Percentiles rank a stretch among this genome's conserved stretches.
Evolutionary conservation across 1,140 invertebrate genomes (phyloP).

Genomic region (Drosophila carrolli): DNA sequence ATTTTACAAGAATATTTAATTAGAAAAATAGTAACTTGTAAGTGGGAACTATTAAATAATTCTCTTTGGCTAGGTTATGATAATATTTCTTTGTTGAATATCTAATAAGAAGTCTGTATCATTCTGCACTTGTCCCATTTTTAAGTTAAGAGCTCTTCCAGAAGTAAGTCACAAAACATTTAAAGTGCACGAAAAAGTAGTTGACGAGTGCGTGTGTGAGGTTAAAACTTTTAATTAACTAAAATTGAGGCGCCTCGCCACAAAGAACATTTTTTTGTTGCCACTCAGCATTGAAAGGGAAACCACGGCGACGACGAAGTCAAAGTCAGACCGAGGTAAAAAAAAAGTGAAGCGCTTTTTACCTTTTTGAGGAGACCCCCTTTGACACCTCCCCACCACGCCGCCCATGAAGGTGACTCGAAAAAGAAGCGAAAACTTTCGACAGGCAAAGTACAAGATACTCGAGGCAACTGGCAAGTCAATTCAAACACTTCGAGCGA

Average conservation of each 20-base stretch:
- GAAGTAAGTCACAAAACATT: background rate
- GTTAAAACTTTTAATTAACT: slow-evolving; percentile 69
- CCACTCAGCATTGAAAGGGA: slow-evolving; percentile 19
- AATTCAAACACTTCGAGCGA: slow-evolving; percentile 58
- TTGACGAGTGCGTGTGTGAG: slow-evolving; percentile 14
- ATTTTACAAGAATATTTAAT: no score
- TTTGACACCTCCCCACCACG: background rate
- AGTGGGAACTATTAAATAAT: no score
- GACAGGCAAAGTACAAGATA: slow-evolving; percentile 56
- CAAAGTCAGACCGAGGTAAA: slow-evolving; percentile 15
- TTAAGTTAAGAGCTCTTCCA: no score
- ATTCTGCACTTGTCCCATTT: no score
- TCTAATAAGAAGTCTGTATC: background rate
- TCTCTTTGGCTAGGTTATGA: no score
- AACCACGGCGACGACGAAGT: slow-evolving; percentile 11
- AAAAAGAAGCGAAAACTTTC: slow-evolving; percentile 47
- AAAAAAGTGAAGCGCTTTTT: slow-evolving; percentile 32
- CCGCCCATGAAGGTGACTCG: background rate
- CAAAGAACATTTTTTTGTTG: slow-evolving; percentile 40
- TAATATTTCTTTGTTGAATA: no score
- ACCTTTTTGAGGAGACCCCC: slow-evolving; percentile 15
- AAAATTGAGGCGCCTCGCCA: slow-evolving; percentile 56
- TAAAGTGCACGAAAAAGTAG: background rate
- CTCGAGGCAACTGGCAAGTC: slow-evolving; percentile 69
- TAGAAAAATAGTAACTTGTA: no score